phyloP scores from a whole-genome alignment of 2,888 invertebrate genomes.

The Rugalucina vietnamica region DNA sequence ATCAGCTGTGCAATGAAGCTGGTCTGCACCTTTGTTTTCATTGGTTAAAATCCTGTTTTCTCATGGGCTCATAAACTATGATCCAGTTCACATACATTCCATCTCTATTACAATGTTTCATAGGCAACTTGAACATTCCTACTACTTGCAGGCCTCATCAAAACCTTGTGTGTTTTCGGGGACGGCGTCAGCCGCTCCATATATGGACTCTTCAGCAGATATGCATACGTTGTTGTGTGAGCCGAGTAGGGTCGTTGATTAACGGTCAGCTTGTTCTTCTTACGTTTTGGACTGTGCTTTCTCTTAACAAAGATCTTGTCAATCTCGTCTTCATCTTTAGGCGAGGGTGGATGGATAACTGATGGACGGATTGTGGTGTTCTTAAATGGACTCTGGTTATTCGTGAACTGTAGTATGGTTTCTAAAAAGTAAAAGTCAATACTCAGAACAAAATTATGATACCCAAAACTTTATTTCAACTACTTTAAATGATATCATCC shows the following conservation, averaged over 20 bases:
- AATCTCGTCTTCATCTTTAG: slow-evolving; percentile 52
- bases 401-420: slow-evolving; percentile 59
- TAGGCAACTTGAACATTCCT: slow-evolving; percentile 60
- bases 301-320: slow-evolving; percentile 71
- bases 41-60: no score
- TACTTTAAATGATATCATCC: no score
- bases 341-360: slow-evolving; percentile 42
- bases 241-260: slow-evolving; percentile 80
- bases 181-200: slow-evolving; percentile 72
- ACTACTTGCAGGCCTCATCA: slow-evolving; percentile 68
- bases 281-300: slow-evolving; percentile 68
- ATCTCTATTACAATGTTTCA: slow-evolving; percentile 56
- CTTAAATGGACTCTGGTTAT: slow-evolving; percentile 60
- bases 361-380: slow-evolving; percentile 52
- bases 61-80: no score
- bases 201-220: slow-evolving; percentile 75
- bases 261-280: slow-evolving; percentile 70
- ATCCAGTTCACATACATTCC: no score
- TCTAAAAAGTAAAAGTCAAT: slow-evolving; percentile 56
- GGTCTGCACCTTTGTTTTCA: no score
- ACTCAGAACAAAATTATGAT: no score
- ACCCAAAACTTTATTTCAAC: no score
- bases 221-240: slow-evolving; percentile 65
- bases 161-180: slow-evolving; percentile 67
- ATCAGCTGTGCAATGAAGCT: no score